Evolutionary conservation across 2,113 vertebrate genomes (phyloP).

Genomic region (Clinocottus analis): DNA sequence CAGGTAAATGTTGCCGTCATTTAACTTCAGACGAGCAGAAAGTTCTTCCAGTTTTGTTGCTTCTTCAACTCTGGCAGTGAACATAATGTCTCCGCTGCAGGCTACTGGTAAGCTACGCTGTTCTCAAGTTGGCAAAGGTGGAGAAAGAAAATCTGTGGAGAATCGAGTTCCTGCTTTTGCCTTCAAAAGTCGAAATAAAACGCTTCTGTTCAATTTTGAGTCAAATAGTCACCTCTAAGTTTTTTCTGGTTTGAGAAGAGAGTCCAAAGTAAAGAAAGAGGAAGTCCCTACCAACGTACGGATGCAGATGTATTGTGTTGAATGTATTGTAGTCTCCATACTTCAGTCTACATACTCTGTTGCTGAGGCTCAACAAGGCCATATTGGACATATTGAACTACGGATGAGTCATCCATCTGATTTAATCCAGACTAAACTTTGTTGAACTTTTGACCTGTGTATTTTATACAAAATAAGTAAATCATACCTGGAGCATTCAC

Average conservation of each 20-base stretch:
- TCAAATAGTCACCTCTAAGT: not conserved
- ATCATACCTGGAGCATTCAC: not conserved
- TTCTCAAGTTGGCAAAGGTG: too few relatives aligned
- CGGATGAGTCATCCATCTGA: constrained; percentile 8
- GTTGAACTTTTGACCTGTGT: not conserved
- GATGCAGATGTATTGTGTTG: constrained; percentile 42
- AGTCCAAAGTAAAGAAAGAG: not conserved
- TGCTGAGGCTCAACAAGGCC: constrained; percentile 33
- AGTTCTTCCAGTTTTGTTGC: too few relatives aligned
- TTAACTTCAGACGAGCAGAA: too few relatives aligned
- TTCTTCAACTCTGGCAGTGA: too few relatives aligned
- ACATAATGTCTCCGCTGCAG: too few relatives aligned
- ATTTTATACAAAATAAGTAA: constrained; percentile 1
- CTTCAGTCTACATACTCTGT: not conserved
- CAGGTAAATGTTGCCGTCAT: too few relatives aligned
- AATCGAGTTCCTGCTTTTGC: too few relatives aligned
- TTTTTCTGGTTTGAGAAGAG: constrained; percentile 19
- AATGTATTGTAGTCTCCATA: not conserved
- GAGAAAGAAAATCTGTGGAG: too few relatives aligned
- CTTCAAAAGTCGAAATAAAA: too few relatives aligned
- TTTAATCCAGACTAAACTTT: constrained; percentile 25
- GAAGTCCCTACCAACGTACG: constrained; percentile 13
- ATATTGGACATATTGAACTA: constrained; percentile 30
- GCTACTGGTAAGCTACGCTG: too few relatives aligned
- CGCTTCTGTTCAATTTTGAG: too few relatives aligned